phyloP scores from a whole-genome alignment of 1,140 invertebrate species.

The Drosophila biarmipes region DNA sequence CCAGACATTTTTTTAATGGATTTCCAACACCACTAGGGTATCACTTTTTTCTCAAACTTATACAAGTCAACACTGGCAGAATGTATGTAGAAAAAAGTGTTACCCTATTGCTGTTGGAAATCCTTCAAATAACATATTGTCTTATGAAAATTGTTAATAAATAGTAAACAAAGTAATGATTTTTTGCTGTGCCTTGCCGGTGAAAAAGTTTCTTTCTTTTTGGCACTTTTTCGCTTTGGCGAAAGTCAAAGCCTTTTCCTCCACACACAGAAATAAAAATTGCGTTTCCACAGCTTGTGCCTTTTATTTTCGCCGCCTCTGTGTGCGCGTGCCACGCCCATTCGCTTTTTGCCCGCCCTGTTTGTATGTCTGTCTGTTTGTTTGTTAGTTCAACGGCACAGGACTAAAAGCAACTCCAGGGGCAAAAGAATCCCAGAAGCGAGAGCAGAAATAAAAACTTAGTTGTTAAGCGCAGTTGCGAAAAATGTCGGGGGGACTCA shows the following conservation, averaged over 20 bases:
- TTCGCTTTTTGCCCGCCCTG: constrained; percentile 11
- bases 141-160: too few relatives aligned
- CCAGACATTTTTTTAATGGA: too few relatives aligned
- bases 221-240: background rate
- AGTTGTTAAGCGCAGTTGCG: constrained; percentile 25
- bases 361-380: constrained; percentile 36
- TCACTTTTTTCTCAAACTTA: too few relatives aligned
- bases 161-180: background rate
- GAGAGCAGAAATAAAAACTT: constrained; percentile 6
- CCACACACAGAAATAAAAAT: constrained; percentile 31
- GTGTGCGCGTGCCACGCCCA: constrained; percentile 21
- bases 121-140: too few relatives aligned
- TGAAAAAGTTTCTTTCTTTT: constrained; percentile 17
- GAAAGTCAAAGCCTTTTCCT: constrained; percentile 19
- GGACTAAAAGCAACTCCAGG: constrained; percentile 5
- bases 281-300: constrained; percentile 1
- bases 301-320: background rate
- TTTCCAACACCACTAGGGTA: too few relatives aligned
- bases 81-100: too few relatives aligned
- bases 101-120: too few relatives aligned
- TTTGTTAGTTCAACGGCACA: constrained; percentile 26
- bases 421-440: background rate
- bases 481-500: constrained; percentile 4
- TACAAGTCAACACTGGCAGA: too few relatives aligned
- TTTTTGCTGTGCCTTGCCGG: background rate